Evolutionary conservation across 2,888 invertebrate species (phyloP).

Genomic region (Chrysodeixis includens): DNA sequence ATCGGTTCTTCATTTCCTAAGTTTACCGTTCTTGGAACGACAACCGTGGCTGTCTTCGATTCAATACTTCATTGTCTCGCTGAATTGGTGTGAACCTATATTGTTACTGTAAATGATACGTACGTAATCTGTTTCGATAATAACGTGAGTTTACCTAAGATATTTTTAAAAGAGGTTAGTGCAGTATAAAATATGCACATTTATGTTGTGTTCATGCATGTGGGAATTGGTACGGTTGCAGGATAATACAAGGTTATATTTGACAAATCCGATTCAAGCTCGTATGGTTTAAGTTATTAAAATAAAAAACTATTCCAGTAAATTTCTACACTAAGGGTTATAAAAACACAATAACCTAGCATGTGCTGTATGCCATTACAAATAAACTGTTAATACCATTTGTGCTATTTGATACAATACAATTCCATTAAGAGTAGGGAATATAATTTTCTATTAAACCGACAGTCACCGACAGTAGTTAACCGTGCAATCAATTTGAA

Average conservation of each 20-base stretch:
- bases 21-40: slow-evolving; percentile 44
- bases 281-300: background rate
- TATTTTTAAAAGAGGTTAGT: no score
- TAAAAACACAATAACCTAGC: background rate
- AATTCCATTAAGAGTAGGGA: slow-evolving; percentile 16
- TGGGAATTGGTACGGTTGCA: no score
- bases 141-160: background rate
- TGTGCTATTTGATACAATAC: background rate
- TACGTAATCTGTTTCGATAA: slow-evolving; percentile 22
- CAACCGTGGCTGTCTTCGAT: slow-evolving; percentile 27
- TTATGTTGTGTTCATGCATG: no score
- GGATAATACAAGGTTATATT: background rate
- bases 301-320: background rate
- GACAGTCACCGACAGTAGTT: slow-evolving; percentile 34
- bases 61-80: slow-evolving; percentile 52
- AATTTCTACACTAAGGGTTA: background rate
- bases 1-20: slow-evolving; percentile 30
- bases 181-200: no score
- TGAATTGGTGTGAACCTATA: slow-evolving; percentile 40
- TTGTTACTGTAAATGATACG: slow-evolving; percentile 30
- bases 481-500: slow-evolving; percentile 53
- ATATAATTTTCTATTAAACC: slow-evolving; percentile 32
- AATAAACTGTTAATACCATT: slow-evolving; percentile 7
- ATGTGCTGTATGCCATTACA: background rate
- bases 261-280: background rate